Base-by-base conservation (phyloP, 2,113 vertebrate species). In the Eolophus roseicapilla region DNA sequence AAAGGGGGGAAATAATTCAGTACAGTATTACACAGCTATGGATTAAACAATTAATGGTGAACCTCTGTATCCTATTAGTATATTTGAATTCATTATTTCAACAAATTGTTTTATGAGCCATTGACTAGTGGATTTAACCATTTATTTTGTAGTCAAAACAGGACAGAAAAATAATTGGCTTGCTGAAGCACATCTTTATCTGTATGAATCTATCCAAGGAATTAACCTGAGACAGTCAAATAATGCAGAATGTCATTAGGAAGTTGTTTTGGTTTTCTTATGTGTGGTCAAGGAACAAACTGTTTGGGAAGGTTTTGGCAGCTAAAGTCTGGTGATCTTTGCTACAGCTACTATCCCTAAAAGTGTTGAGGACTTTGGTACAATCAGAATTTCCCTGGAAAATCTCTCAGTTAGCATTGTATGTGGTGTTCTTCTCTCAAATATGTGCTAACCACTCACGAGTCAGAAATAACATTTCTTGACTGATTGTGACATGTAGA, bases 1-100 rank as follows among this genome's bases (percentile, higher is more conserved):
- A 88, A 85, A 68, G 81, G 76, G 74, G 93, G 49, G 29, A 86
- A 96, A 96, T 97, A 96, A 97, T 96, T 97, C 93, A 86, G 82
- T 87, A 37, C 89, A 88, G 87, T 96, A 95, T 97, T 96, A 94
- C 93, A 85, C 82, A 96, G 93, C 87, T 92, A 90, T 69, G 79
- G 92, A 97, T 97, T 97, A 97, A 98, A 97, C 96, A 97, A 97
- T 97, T 97, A 97, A 95, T 95, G 70, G 93, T 69, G 68, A 94
- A 85, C 76, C 90, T 85, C 93, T 86, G 62, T 82, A 94, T 95
- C 86, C 75, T 97, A 80, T 90, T 87, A 93, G 91, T 95, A 88
- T 63, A 79, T 96, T 92, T 86, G 67, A 96, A 74, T 91, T 96
- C 49, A 93, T 96, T 97, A 92, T 96, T 97, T 96, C 93, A 93